Conservation (phyloP, 2,113 vertebrate species). For the Solenodon paradoxus region DNA sequence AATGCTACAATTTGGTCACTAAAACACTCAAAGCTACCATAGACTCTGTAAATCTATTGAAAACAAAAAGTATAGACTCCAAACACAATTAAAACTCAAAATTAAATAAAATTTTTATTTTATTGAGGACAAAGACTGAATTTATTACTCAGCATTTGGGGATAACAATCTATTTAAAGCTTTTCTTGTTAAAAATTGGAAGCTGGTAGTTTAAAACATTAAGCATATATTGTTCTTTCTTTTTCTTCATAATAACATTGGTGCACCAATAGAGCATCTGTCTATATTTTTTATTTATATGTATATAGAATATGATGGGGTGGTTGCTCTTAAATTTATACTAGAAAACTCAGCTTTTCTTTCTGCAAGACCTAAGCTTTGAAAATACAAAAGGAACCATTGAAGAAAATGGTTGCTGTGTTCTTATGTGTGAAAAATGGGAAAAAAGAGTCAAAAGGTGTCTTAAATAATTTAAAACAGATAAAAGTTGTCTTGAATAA, state of each 20-base stretch:
- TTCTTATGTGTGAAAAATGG: background rate
- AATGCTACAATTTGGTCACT: background rate
- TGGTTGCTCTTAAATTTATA: background rate
- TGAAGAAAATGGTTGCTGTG: background rate
- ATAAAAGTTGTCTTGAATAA: background rate
- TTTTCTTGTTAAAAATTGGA: background rate
- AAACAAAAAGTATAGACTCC: background rate
- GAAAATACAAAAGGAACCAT: background rate
- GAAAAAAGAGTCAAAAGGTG: background rate
- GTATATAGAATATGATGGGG: background rate
- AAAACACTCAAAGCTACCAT: background rate
- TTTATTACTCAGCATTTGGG: background rate
- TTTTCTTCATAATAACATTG: background rate
- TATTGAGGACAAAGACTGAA: background rate
- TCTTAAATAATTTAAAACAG: background rate
- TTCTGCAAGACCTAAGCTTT: background rate
- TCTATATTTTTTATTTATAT: too few relatives aligned
- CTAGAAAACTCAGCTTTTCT: background rate
- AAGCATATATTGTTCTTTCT: background rate
- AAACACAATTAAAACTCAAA: background rate
- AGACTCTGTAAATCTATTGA: background rate
- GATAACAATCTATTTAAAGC: background rate
- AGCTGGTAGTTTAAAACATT: background rate
- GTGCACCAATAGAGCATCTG: too few relatives aligned
- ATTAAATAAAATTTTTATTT: background rate